A percentile compares a stretch with the other conserved stretches of the same genome.
Conservation (phyloP, 2,797 vertebrate species). For the Xiphophorus birchmanni region DNA sequence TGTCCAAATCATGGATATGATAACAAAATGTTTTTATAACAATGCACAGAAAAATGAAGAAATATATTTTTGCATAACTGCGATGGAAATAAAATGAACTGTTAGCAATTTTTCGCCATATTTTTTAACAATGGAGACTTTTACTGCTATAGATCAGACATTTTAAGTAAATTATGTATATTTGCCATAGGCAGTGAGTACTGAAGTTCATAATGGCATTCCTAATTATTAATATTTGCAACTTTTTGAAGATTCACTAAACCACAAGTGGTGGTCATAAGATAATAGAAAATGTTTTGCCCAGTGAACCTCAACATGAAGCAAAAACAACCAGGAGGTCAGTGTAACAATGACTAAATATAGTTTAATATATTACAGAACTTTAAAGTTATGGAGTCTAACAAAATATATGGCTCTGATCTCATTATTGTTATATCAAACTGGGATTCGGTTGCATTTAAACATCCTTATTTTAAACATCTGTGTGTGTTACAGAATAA, state of each 20-base stretch:
- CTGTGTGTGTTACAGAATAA: background rate
- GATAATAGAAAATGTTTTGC: background rate
- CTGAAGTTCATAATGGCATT: no score
- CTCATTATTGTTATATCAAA: background rate
- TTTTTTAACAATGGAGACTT: background rate
- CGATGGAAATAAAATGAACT: background rate
- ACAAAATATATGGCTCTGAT: background rate
- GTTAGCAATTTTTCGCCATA: background rate
- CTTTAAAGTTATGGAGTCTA: background rate
- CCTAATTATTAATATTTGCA: no score
- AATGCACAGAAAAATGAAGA: background rate
- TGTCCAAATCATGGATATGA: background rate
- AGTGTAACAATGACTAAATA: background rate
- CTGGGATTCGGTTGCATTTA: no score
- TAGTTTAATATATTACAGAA: background rate
- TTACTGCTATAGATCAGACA: background rate
- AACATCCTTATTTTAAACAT: background rate
- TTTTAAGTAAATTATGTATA: background rate
- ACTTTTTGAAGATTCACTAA: no score
- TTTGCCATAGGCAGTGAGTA: background rate
- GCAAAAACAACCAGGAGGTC: background rate
- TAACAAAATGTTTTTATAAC: background rate
- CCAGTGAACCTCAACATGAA: background rate
- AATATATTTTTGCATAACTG: background rate
- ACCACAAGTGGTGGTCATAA: background rate